Percentiles rank a stretch among this genome's conserved stretches.
These are phyloP conservation scores for Pseudachorutes palmiensis DNA, from an alignment of 1,140 invertebrate species.

Conservation along the genomic window DNA sequence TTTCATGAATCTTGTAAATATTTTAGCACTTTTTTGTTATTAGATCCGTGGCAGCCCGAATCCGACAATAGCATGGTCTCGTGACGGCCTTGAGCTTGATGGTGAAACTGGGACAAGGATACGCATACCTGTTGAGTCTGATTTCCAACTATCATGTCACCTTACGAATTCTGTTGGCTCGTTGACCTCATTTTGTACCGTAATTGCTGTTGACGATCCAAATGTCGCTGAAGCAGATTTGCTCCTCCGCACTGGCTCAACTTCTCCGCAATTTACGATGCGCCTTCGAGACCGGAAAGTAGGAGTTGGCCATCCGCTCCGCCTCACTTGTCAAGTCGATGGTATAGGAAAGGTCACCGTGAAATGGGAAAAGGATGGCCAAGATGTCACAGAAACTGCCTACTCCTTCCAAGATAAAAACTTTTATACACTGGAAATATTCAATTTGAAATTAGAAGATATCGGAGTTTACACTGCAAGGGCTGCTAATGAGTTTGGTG, in stretches of 20 bases:
- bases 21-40: neutral
- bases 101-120: neutral
- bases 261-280: constrained; percentile 76
- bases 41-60: neutral
- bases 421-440: constrained; percentile 78
- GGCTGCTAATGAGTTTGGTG: constrained; percentile 72
- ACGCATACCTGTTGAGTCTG: constrained; percentile 4
- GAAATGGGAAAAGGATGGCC: constrained; percentile 69
- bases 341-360: constrained; percentile 65
- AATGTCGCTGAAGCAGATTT: constrained; percentile 60
- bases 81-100: neutral
- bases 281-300: constrained; percentile 70
- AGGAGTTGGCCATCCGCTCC: constrained; percentile 70
- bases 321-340: constrained; percentile 73
- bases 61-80: neutral
- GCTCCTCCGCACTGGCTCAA: neutral
- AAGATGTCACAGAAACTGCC: constrained; percentile 50
- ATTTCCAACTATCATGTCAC: constrained; percentile 54
- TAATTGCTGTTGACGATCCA: constrained; percentile 66
- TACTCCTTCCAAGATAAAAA: constrained; percentile 49
- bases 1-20: neutral
- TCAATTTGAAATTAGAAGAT: constrained; percentile 63
- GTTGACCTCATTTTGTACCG: constrained; percentile 68
- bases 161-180: constrained; percentile 71
- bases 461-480: constrained; percentile 70